Evolutionary conservation across 1,140 invertebrate genomes (phyloP).

Genomic region (Bombus pyrosoma): DNA sequence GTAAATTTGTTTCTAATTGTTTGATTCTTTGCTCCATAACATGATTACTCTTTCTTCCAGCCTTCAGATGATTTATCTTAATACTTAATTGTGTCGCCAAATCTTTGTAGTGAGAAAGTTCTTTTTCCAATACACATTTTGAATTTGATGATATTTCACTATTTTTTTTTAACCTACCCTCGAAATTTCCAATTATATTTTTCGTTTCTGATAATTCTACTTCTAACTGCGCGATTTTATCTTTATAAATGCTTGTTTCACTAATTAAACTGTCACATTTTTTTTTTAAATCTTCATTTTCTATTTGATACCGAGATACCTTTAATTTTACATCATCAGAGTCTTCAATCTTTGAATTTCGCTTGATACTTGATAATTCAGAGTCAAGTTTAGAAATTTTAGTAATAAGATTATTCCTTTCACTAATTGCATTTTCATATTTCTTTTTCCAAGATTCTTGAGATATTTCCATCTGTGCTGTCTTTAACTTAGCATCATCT

Average conservation of each 20-base stretch:
- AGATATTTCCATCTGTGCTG: slow-evolving; percentile 77
- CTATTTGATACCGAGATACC: slow-evolving; percentile 59
- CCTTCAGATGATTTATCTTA: slow-evolving; percentile 63
- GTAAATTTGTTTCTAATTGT: slow-evolving; percentile 72
- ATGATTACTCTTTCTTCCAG: slow-evolving; percentile 55
- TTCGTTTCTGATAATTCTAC: slow-evolving; percentile 68
- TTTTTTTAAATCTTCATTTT: slow-evolving; percentile 68
- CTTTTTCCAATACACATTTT: slow-evolving; percentile 68
- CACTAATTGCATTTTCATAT: slow-evolving; percentile 68
- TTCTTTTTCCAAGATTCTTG: slow-evolving; percentile 76
- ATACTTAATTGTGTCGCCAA: slow-evolving; percentile 60
- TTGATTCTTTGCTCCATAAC: slow-evolving; percentile 68
- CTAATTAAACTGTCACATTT: slow-evolving; percentile 68
- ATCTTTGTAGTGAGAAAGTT: slow-evolving; percentile 70
- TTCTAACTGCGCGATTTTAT: slow-evolving; percentile 72
- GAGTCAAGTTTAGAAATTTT: slow-evolving; percentile 66
- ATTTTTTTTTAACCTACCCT: slow-evolving; percentile 64
- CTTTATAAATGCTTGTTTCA: slow-evolving; percentile 68
- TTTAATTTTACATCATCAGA: slow-evolving; percentile 62
- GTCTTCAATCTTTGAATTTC: slow-evolving; percentile 56
- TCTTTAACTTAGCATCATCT: slow-evolving; percentile 73
- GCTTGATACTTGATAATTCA: slow-evolving; percentile 63
- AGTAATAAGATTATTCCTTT: slow-evolving; percentile 63
- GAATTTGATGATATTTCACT: slow-evolving; percentile 45
- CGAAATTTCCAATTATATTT: slow-evolving; percentile 60